Conservation (phyloP, 2,888 invertebrate species). For the Invenusta paracnida region DNA sequence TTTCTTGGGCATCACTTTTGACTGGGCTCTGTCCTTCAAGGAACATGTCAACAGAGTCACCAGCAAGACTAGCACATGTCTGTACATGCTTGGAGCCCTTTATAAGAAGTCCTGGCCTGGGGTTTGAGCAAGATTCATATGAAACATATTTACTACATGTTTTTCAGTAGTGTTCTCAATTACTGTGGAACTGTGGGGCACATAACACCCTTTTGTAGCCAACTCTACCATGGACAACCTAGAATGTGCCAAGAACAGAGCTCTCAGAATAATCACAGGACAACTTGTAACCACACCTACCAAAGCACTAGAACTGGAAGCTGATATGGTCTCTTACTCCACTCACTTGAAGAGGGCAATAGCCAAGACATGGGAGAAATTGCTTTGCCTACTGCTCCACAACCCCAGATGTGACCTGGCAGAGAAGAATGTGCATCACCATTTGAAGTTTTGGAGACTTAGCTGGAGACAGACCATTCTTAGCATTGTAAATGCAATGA, state of each 20-base stretch:
- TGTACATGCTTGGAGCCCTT: neutral
- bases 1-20: neutral
- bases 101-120: neutral
- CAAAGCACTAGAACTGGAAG: neutral
- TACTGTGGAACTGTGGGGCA: neutral
- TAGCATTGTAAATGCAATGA: neutral
- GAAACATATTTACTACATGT: neutral
- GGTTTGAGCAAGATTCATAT: neutral
- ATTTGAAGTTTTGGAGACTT: neutral
- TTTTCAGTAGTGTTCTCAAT: neutral
- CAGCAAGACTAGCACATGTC: neutral
- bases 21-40: neutral
- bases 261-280: neutral
- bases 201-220: neutral
- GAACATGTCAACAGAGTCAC: neutral
- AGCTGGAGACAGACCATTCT: neutral
- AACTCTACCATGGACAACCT: neutral
- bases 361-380: neutral
- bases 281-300: neutral
- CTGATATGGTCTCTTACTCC: neutral
- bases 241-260: neutral
- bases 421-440: conserved; percentile 15
- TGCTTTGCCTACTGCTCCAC: neutral
- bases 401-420: conserved; percentile 5
- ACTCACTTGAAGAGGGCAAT: neutral